These are phyloP conservation scores for Tenthredo notha DNA, from an alignment of 2,888 invertebrate species.

Conservation along the genomic window DNA sequence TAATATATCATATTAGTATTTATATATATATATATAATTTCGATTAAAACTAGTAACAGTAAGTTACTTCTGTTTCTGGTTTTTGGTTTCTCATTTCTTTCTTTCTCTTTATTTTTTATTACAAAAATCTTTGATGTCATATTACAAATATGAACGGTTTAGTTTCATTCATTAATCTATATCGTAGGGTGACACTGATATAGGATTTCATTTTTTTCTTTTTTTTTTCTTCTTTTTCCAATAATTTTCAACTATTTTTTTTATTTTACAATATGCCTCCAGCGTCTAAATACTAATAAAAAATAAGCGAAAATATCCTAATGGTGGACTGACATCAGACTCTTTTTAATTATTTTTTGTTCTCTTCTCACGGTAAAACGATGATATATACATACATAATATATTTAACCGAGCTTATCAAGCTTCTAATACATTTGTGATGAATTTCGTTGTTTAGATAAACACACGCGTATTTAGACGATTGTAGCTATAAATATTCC, in stretches of 20 bases:
- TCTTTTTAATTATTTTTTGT: not conserved
- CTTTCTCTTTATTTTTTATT: not conserved
- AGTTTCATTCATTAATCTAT: not conserved
- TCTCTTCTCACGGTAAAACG: not conserved
- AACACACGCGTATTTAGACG: not conserved
- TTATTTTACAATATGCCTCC: not conserved
- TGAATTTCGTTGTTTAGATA: constrained; percentile 20
- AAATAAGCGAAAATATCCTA: not conserved
- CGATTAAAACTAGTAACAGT: not conserved
- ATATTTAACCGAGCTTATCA: not conserved
- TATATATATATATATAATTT: not conserved
- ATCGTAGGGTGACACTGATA: not conserved
- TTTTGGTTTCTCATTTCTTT: not conserved
- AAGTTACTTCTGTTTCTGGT: not conserved
- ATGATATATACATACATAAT: not conserved
- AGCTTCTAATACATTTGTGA: not conserved
- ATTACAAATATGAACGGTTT: not conserved
- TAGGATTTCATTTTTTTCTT: not conserved
- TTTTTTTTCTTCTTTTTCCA: not conserved
- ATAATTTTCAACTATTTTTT: not conserved
- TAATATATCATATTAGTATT: not conserved
- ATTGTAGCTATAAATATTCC: not conserved
- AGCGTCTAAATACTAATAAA: not conserved
- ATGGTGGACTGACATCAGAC: constrained; percentile 17
- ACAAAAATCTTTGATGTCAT: constrained; percentile 19